phyloP scores from a whole-genome alignment of 2,113 vertebrate genomes.

The Gopherus flavomarginatus region DNA sequence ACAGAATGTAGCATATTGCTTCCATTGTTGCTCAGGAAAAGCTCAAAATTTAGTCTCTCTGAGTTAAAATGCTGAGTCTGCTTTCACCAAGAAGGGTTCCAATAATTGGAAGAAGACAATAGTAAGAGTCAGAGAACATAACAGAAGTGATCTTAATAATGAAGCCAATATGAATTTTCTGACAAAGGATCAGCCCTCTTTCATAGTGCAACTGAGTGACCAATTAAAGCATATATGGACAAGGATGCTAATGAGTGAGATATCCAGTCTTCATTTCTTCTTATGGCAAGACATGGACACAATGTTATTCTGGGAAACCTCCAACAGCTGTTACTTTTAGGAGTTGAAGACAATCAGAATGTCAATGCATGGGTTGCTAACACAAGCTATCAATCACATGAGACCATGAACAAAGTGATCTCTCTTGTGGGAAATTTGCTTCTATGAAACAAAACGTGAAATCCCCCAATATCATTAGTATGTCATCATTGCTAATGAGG shows the following conservation, averaged over 20 bases:
- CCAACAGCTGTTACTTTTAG: too few species aligned
- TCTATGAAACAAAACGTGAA: too few species aligned
- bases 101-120: background rate
- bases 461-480: too few species aligned
- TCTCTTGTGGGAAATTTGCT: too few species aligned
- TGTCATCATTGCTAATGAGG: too few species aligned
- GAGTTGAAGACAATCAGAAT: too few species aligned
- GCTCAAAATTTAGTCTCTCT: background rate
- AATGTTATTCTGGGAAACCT: too few species aligned
- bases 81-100: background rate
- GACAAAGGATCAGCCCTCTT: background rate
- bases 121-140: background rate
- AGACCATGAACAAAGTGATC: too few species aligned
- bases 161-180: background rate
- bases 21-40: background rate
- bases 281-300: too few species aligned
- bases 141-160: background rate
- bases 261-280: too few species aligned
- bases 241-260: background rate
- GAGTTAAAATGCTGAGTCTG: background rate
- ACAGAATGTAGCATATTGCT: background rate
- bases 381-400: too few species aligned
- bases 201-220: background rate
- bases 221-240: background rate
- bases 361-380: too few species aligned